These are phyloP conservation scores for Halesus radiatus DNA, from an alignment of 1,140 invertebrate genomes.

Conservation along the genomic window DNA sequence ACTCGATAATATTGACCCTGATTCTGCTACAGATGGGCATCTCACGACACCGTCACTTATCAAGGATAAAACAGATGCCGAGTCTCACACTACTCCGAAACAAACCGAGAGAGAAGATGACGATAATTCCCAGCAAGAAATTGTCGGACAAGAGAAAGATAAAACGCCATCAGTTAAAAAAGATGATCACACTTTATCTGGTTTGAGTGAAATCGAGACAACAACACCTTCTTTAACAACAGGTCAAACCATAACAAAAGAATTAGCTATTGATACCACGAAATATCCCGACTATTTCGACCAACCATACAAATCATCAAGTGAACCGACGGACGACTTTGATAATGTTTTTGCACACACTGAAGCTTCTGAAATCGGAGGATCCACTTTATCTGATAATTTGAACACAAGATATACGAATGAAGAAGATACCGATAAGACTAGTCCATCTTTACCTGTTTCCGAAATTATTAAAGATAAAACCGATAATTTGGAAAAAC, in stretches of 20 bases:
- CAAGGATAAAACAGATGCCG: no score
- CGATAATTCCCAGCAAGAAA: background rate
- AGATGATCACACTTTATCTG: slow-evolving; percentile 1
- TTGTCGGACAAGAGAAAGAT: slow-evolving; percentile 1
- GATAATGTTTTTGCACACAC: background rate
- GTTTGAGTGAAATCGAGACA: background rate
- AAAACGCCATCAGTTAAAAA: slow-evolving; percentile 2
- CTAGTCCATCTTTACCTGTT: background rate
- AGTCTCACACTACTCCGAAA: background rate
- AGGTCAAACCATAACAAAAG: background rate
- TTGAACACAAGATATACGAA: slow-evolving; percentile 36
- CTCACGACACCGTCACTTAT: background rate
- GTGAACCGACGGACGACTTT: background rate
- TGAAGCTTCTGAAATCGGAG: slow-evolving; percentile 8
- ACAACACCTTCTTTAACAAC: slow-evolving; percentile 2
- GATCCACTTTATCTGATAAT: slow-evolving; percentile 14
- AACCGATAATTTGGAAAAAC: background rate
- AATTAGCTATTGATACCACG: background rate
- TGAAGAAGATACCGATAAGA: slow-evolving; percentile 30
- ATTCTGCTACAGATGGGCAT: slow-evolving; percentile 38
- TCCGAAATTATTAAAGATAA: background rate
- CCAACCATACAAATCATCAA: background rate
- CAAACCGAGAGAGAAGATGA: slow-evolving; percentile 13
- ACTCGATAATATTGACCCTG: slow-evolving; percentile 21
- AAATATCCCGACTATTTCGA: background rate